Percentiles rank a stretch among this genome's conserved stretches.
phyloP scores from a whole-genome alignment of 2,888 invertebrate genomes.

The Aleiodes alternator region DNA sequence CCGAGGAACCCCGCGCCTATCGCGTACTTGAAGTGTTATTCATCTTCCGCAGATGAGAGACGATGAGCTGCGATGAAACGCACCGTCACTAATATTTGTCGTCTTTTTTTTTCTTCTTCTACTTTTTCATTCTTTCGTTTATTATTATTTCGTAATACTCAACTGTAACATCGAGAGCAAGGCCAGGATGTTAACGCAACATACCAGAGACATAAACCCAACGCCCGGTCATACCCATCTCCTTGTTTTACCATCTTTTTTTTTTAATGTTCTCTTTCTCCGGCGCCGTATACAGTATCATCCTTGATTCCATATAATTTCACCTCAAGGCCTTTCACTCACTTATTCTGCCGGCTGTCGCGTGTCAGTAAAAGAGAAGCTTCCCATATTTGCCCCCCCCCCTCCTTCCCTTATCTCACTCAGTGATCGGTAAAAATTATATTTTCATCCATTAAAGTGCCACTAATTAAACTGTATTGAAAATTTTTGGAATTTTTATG shows the following conservation, averaged over 20 bases:
- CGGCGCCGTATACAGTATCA: constrained; percentile 10
- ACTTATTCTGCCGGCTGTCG: constrained; percentile 16
- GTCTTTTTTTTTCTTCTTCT: neutral
- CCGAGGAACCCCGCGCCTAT: constrained; percentile 36
- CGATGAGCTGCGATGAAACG: constrained; percentile 48
- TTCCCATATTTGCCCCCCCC: neutral
- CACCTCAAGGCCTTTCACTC: constrained; percentile 41
- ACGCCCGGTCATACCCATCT: constrained; percentile 4
- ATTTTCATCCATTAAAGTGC: no score
- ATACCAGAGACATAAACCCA: constrained; percentile 10
- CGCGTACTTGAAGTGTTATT: constrained; percentile 49
- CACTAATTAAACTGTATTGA: no score
- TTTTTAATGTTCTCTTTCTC: constrained; percentile 23
- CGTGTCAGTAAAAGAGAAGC: constrained; percentile 12
- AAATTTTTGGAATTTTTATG: no score
- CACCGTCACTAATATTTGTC: constrained; percentile 42
- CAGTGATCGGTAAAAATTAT: no score
- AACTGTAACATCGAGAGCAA: constrained; percentile 68
- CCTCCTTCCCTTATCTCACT: no score
- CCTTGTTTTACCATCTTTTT: constrained; percentile 28
- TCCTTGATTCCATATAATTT: constrained; percentile 39
- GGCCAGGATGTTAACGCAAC: constrained; percentile 53
- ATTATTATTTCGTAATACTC: constrained; percentile 57
- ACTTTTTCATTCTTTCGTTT: no score
- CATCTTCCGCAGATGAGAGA: constrained; percentile 51